phyloP scores from a whole-genome alignment of 1,140 invertebrate species.

The Diachasmimorpha longicaudata region DNA sequence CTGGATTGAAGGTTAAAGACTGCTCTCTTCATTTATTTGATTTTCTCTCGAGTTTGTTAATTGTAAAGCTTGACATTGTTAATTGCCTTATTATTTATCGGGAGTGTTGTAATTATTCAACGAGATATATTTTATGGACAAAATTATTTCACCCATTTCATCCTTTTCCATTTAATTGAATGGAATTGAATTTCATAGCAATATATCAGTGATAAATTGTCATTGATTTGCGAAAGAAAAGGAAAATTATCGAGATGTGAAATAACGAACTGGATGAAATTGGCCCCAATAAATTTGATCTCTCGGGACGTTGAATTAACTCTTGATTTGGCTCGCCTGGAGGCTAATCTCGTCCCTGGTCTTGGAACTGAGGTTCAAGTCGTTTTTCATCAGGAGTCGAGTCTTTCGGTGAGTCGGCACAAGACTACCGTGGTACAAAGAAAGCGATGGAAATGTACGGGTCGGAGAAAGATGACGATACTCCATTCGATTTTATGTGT shows the following conservation, averaged over 20 bases:
- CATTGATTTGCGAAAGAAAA: neutral
- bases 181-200: neutral
- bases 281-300: constrained; percentile 27
- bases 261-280: constrained; percentile 18
- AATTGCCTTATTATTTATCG: neutral
- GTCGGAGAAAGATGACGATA: neutral
- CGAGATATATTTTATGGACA: neutral
- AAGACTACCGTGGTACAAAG: neutral
- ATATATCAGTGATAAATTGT: neutral
- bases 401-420: constrained; percentile 29
- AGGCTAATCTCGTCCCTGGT: constrained; percentile 16
- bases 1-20: too few relatives aligned
- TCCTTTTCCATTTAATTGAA: neutral
- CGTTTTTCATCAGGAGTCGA: constrained; percentile 50
- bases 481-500: neutral
- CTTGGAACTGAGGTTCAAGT: constrained; percentile 21
- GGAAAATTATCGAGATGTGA: neutral
- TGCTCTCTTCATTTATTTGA: too few relatives aligned
- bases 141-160: neutral
- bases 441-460: neutral
- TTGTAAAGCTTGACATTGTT: neutral
- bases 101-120: neutral
- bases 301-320: constrained; percentile 25
- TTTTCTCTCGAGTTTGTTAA: too few relatives aligned
- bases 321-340: constrained; percentile 24